Evolutionary conservation across 2,888 invertebrate genomes (phyloP), one percentile per base, ranked within the genome.

Genomic region (Rhaphigaster nebulosa): DNA sequence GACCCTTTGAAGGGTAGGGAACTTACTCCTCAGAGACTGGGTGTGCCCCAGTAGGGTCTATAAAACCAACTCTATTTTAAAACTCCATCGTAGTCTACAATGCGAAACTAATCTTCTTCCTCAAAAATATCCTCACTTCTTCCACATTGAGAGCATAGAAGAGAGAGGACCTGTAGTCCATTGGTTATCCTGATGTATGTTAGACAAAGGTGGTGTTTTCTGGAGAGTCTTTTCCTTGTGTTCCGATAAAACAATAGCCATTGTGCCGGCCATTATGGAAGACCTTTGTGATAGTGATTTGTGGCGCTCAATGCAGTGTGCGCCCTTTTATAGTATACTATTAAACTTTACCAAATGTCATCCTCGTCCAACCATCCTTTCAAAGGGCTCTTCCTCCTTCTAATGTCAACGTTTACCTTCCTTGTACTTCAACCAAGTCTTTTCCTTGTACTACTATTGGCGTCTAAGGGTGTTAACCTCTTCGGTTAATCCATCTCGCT

Each of bases 291-390:
- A 4, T 3, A 18, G 41, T n/a, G 84, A 84, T 84, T 45, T n/a
- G 84, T 84, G 15, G n/a, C 6, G 13, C n/a, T 26, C n/a, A n/a
- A n/a, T n/a, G 45, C 84, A 26, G n/a, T n/a, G 84, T 5, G 45
- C 45, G 84, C 84, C 84, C 84, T 84, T 80, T 52, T 15, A 18
- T 84, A 15, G 6, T 1, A 3, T 15, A 45, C 23, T 3, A 18
- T 45, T 84, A 84, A 84, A 84, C 84, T 84, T 84, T 84, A 84
- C 84, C 84, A 84, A 84, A 84, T 84, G 84, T 84, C 84, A 84
- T n/a, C 12, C 1, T 76, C 76, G n/a, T 38, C 34, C 20, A 20
- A 26, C n/a, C 45, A 26, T 84, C 84, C 84, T 15, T 45, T 84
- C n/a, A 76, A 2, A 15, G 70, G 20, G 6, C 26, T 26, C 26